Base-by-base conservation (phyloP, 2,888 invertebrate genomes). In the Sturmia bella region DNA sequence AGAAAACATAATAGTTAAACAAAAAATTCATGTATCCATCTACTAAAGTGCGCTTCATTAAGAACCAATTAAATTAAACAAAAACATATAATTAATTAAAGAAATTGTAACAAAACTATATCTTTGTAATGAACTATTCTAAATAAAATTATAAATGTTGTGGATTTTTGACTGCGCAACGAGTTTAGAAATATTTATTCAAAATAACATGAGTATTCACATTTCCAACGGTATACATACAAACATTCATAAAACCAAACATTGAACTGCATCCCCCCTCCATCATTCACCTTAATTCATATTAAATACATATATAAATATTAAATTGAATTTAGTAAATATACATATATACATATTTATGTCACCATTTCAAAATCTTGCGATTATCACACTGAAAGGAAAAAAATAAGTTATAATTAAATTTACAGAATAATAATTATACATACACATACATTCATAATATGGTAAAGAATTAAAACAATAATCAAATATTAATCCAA, bases 11-110 rank as follows among this genome's bases (percentile, higher is more conserved):
- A 27, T 6, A 27, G 6, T 6, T 4, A 27, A 27, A 27, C 27
- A 63, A 56, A n/a, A 11, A 48, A 43, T 27, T 76, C 76, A 81
- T 68, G 32, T 57, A 74, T 80, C 56, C 74, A 74, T 74, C 76
- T 81, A 81, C 81, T 81, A 81, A 81, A 81, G 81, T 81, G 81
- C 81, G 81, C 81, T 81, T 81, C 81, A 81, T 81, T 81, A 81
- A 81, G 84, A 84, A 78, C 81, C 85, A 85, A 85, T 84, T 77
- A 80, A 85, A 85, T 80, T 82, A 70, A 84, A 72, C 13, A 0
- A 52, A 84, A 70, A 32, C 45, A 52, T 1, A 39, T 39, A 64
- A 50, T 48, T 13, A 48, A 73, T 37, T 56, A 64, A 69, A 9
- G 63, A 79, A 78, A 17, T 27, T 27, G 19, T 59, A 74, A 64